Percentiles rank a stretch among this genome's conserved stretches.
Evolutionary conservation across 1,140 invertebrate species (phyloP).

Genomic region (Drosophila tristis): DNA sequence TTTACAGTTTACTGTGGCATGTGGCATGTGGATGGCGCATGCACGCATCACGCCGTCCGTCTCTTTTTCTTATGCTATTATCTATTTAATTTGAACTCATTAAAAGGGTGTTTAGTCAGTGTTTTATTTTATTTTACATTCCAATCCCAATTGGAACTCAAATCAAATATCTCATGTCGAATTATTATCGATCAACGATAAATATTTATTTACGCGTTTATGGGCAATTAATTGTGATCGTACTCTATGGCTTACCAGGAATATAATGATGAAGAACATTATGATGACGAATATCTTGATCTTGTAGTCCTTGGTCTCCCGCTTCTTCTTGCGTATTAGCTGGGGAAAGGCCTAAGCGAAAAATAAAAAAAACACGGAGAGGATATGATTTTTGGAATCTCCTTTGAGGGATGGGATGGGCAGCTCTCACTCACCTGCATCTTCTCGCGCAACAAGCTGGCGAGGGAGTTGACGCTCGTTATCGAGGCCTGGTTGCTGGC

Average conservation of each 20-base stretch:
- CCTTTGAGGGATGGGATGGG: not conserved
- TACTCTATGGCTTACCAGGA: slow-evolving; percentile 85
- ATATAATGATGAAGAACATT: slow-evolving; percentile 91
- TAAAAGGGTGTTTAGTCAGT: too few relatives aligned
- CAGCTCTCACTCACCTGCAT: slow-evolving; percentile 86
- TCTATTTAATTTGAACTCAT: too few relatives aligned
- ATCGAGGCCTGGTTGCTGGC: slow-evolving; percentile 86
- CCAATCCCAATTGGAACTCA: too few relatives aligned
- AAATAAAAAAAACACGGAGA: not conserved
- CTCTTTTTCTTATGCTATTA: too few relatives aligned
- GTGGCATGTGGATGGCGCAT: too few relatives aligned
- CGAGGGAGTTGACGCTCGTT: slow-evolving; percentile 92
- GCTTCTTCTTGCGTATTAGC: slow-evolving; percentile 87
- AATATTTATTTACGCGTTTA: too few relatives aligned
- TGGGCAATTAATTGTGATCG: too few relatives aligned
- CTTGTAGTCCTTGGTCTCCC: slow-evolving; percentile 89
- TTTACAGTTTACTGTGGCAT: too few relatives aligned
- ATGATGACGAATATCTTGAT: slow-evolving; percentile 91
- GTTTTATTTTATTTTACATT: too few relatives aligned
- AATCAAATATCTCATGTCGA: too few relatives aligned
- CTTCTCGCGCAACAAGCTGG: slow-evolving; percentile 92
- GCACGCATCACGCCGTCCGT: too few relatives aligned
- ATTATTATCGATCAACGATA: too few relatives aligned
- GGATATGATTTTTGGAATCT: not conserved
- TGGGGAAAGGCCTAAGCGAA: slow-evolving; percentile 81